Evolutionary conservation across 2,888 invertebrate species (phyloP).

Genomic region (Orchesellides sinensis): DNA sequence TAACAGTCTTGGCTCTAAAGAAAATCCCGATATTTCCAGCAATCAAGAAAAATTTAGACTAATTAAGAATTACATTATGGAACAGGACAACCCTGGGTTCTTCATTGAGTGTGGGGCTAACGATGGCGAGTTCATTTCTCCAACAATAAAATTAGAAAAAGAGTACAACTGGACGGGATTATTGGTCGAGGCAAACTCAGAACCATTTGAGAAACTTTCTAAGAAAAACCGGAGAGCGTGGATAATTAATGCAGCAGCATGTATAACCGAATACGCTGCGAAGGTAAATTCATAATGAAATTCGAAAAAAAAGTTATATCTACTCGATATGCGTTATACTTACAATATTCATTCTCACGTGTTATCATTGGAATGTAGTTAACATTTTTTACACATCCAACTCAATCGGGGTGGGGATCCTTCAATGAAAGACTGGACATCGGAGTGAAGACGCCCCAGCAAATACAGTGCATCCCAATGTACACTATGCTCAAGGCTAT

Average conservation of each 20-base stretch:
- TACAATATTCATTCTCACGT: no score
- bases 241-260: constrained; percentile 73
- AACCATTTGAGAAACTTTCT: constrained; percentile 74
- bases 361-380: not conserved
- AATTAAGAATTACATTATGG: no score
- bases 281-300: no score
- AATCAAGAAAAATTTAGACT: constrained; percentile 10
- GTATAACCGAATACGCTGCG: not conserved
- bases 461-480: constrained; percentile 20
- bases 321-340: no score
- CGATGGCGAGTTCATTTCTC: constrained; percentile 77
- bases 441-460: not conserved
- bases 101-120: constrained; percentile 77
- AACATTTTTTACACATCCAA: not conserved
- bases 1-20: no score
- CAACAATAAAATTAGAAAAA: constrained; percentile 76
- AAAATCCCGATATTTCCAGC: not conserved
- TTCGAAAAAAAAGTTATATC: no score
- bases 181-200: constrained; percentile 76
- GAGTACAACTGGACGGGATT: constrained; percentile 76
- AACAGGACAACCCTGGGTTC: constrained; percentile 75
- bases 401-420: not conserved
- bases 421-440: not conserved
- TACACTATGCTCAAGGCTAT: constrained; percentile 22
- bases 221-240: constrained; percentile 76